Evolutionary conservation across 1,140 invertebrate species (phyloP).

Genomic region (Dufourea novaeangliae): DNA sequence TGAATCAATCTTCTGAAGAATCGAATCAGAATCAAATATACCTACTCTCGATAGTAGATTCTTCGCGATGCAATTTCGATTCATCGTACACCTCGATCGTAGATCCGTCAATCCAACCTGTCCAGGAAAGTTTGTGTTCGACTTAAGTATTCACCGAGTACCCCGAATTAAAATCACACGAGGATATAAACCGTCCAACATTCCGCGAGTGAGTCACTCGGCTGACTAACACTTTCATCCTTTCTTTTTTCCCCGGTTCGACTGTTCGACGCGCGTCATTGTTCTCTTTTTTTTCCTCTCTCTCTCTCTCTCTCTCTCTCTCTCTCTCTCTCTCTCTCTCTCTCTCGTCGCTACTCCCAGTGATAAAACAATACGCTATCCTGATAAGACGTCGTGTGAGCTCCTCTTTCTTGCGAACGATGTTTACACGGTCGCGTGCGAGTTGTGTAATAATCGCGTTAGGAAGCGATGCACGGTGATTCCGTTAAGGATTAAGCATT

Average conservation of each 20-base stretch:
- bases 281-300: too few relatives aligned
- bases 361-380: conserved; percentile 12
- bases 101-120: too few relatives aligned
- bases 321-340: neutral
- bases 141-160: too few relatives aligned
- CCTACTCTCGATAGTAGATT: too few relatives aligned
- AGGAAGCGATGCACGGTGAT: neutral
- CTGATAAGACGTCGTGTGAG: neutral
- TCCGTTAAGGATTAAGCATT: neutral
- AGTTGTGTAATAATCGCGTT: conserved; percentile 9
- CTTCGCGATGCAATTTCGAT: too few relatives aligned
- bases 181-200: conserved; percentile 5
- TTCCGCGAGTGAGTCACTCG: conserved; percentile 18
- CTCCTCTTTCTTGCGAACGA: neutral
- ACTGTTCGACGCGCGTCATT: neutral
- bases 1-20: too few relatives aligned
- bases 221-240: neutral
- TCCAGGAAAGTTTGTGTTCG: too few relatives aligned
- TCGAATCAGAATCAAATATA: too few relatives aligned
- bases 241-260: neutral
- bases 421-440: neutral
- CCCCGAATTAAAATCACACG: neutral
- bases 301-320: too few relatives aligned
- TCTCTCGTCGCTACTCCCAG: neutral
- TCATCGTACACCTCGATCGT: too few relatives aligned